Evolutionary conservation across 1,140 invertebrate species (phyloP).

Genomic region (Berghia stephanieae): DNA sequence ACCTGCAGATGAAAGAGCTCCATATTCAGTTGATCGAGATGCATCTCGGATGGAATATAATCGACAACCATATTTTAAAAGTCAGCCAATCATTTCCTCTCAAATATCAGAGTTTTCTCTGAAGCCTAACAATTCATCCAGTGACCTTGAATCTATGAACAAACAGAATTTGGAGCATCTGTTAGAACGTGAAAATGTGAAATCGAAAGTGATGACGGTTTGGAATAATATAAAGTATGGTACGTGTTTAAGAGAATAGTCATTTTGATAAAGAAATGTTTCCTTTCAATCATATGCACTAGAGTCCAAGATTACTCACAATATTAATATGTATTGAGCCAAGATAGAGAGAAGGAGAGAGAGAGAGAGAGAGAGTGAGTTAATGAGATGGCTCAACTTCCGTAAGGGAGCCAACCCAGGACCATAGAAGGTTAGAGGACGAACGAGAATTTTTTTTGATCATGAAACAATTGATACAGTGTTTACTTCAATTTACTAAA

Average conservation of each 20-base stretch:
- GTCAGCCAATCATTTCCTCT: conserved; percentile 26
- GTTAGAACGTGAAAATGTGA: conserved; percentile 76
- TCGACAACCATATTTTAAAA: conserved; percentile 12
- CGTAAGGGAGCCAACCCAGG: no score
- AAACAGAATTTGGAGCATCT: conserved; percentile 34
- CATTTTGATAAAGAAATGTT: background rate
- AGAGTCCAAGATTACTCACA: background rate
- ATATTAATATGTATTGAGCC: no score
- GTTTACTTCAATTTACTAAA: no score
- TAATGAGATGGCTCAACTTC: no score
- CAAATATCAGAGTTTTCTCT: conserved; percentile 26
- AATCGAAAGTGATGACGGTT: conserved; percentile 82
- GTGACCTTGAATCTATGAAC: conserved; percentile 16
- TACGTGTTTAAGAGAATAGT: conserved; percentile 41
- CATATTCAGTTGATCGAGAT: conserved; percentile 44
- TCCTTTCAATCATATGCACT: background rate
- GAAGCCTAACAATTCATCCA: conserved; percentile 16
- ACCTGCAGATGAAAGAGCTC: background rate
- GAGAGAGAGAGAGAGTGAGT: no score
- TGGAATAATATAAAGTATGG: conserved; percentile 93
- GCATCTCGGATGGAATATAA: conserved; percentile 47
- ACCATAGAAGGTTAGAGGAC: no score
- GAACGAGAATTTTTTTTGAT: no score
- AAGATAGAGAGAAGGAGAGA: no score
- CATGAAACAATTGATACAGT: no score